Conservation (phyloP, 2,888 invertebrate genomes). For the Dryomyza anilis region DNA sequence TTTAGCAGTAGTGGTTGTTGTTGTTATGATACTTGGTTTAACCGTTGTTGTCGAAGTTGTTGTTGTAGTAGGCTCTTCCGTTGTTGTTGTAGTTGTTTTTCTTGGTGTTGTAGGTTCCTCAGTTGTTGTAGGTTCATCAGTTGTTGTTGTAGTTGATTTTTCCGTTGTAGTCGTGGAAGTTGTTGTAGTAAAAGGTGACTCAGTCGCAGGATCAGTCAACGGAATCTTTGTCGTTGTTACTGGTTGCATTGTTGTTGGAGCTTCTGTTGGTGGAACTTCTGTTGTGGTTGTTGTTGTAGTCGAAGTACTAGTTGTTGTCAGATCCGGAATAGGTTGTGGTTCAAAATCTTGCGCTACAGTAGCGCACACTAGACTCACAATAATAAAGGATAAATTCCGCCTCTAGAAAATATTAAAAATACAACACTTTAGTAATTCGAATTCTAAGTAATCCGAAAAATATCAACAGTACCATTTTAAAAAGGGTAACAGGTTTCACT, state of each 20-base stretch:
- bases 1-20: neutral
- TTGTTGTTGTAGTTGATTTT: conserved; percentile 2
- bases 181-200: neutral
- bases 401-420: conserved; percentile 2
- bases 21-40: neutral
- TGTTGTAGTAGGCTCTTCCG: conserved; percentile 23
- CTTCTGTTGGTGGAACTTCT: neutral
- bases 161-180: neutral
- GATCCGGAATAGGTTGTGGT: conserved; percentile 39
- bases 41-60: conserved; percentile 18
- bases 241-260: neutral
- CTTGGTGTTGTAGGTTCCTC: neutral
- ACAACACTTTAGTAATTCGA: neutral
- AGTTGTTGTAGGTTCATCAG: neutral
- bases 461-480: neutral
- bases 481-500: neutral
- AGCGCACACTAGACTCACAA: conserved; percentile 4
- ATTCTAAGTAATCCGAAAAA: neutral
- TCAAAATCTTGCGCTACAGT: conserved; percentile 37
- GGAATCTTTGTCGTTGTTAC: neutral
- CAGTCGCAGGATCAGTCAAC: neutral
- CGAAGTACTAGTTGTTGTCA: conserved; percentile 27
- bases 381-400: conserved; percentile 1
- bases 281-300: conserved; percentile 21
- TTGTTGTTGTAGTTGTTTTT: conserved; percentile 23